Evolutionary conservation across 2,888 invertebrate genomes (phyloP).

Genomic region (Meteorus cinctellus): DNA sequence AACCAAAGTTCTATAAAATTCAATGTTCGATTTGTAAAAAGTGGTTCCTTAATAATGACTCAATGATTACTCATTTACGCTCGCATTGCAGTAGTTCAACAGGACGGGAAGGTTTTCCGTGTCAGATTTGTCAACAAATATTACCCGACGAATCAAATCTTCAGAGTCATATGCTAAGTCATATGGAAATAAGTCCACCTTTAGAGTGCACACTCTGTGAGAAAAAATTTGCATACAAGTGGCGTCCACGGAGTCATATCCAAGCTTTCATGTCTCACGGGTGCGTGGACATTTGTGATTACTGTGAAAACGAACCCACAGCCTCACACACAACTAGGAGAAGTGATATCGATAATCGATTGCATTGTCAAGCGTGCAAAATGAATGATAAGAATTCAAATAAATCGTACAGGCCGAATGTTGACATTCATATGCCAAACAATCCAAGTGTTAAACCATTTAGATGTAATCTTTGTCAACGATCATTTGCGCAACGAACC

Average conservation of each 20-base stretch:
- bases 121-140: constrained; percentile 67
- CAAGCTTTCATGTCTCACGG: constrained; percentile 57
- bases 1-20: constrained; percentile 68
- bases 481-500: constrained; percentile 65
- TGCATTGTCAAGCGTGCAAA: constrained; percentile 46
- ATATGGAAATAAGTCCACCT: constrained; percentile 65
- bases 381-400: constrained; percentile 46
- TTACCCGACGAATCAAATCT: constrained; percentile 63
- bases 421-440: constrained; percentile 59
- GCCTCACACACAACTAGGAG: neutral
- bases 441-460: constrained; percentile 61
- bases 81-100: constrained; percentile 61
- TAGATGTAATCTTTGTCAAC: constrained; percentile 66
- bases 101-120: constrained; percentile 58
- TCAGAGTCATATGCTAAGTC: constrained; percentile 68
- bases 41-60: constrained; percentile 71
- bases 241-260: constrained; percentile 67
- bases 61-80: constrained; percentile 68
- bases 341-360: neutral
- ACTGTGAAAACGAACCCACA: constrained; percentile 17
- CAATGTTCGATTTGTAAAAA: constrained; percentile 70
- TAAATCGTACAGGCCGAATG: constrained; percentile 58
- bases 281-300: constrained; percentile 50
- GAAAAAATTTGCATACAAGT: constrained; percentile 67
- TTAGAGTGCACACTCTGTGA: constrained; percentile 68